Evolutionary conservation across 2,113 vertebrate genomes (phyloP).

Genomic region (Camelus bactrianus): DNA sequence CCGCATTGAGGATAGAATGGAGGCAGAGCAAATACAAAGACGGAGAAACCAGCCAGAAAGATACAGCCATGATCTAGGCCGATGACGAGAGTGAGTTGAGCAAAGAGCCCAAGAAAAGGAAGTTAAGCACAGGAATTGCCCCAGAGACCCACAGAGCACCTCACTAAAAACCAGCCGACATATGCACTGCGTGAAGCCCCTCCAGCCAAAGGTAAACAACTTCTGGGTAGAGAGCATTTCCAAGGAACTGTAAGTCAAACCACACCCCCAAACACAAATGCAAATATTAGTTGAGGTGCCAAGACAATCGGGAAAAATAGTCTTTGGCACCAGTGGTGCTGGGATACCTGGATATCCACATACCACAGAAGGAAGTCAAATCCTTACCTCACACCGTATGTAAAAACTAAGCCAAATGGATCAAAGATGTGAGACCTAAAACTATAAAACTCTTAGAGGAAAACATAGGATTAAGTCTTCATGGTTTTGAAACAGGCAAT

Average conservation of each 20-base stretch:
- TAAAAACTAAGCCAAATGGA: too few relatives aligned
- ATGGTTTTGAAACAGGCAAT: neutral
- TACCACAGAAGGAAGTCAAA: neutral
- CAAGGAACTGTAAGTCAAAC: neutral
- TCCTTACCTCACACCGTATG: neutral
- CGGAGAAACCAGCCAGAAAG: neutral
- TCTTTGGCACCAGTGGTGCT: neutral
- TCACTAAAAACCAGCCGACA: neutral
- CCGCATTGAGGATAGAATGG: neutral
- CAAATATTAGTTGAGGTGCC: neutral
- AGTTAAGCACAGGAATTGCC: neutral
- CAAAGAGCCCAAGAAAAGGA: neutral
- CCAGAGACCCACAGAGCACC: neutral
- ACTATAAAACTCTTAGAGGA: neutral
- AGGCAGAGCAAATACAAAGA: neutral
- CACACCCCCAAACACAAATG: neutral
- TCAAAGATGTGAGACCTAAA: neutral
- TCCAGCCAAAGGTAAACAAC: neutral
- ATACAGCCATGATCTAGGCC: fast-evolving
- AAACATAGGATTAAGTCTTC: neutral
- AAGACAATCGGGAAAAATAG: too few relatives aligned
- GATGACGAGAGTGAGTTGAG: neutral
- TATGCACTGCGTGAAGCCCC: neutral
- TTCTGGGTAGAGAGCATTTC: too few relatives aligned
- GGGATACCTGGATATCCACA: neutral